Base-by-base conservation (phyloP, 1,140 invertebrate genomes). In the Eubasilissa regina region DNA sequence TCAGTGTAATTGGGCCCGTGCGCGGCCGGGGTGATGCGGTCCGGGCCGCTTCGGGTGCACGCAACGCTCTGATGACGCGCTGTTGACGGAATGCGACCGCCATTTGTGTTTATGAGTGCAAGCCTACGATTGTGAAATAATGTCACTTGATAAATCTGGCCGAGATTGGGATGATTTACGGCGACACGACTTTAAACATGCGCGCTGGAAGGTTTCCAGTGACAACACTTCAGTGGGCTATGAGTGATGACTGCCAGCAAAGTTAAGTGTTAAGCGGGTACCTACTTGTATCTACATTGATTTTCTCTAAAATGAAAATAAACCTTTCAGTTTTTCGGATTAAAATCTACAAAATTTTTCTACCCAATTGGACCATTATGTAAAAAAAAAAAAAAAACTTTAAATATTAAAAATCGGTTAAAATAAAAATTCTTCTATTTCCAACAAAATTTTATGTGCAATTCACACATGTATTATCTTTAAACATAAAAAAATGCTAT, bases 1-100 rank as follows among this genome's bases (percentile, higher is more conserved):
- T 78, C 64, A 21, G 44, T 47, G 55, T 73, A 78, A 78, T 78
- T 78, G 70, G 58, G 12, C 68, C 70, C 55, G 13, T 60, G 77
- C 43, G 60, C 55, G 73, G 17, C 19, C 19, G 53, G 15, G 15
- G 19, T 12, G 60, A 62, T 11, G n/a, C 35, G 56, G 25, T 73
- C 47, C 10, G 47, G 19, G 10, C 17, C 25, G 17, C 47, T 35
- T 53, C 47, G 70, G 48, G 10, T 56, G 47, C 70, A 47, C 17
- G 12, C 62, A 47, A 45, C 13, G 45, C 4, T 15, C 64, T 0
- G 44, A 51, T 76, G 74, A 62, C 58, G 74, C 64, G 64, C 15
- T 55, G 4, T 66, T 48, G 43, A 19, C 17, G 51, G 48, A 35
- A 73, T 56, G 47, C 25, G 70, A 53, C 21, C 48, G 70, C 70